A percentile compares a stretch with the other conserved stretches of the same genome.
These are phyloP conservation scores for Hipparchia semele DNA, from an alignment of 2,888 invertebrate genomes.

Conservation along the genomic window DNA sequence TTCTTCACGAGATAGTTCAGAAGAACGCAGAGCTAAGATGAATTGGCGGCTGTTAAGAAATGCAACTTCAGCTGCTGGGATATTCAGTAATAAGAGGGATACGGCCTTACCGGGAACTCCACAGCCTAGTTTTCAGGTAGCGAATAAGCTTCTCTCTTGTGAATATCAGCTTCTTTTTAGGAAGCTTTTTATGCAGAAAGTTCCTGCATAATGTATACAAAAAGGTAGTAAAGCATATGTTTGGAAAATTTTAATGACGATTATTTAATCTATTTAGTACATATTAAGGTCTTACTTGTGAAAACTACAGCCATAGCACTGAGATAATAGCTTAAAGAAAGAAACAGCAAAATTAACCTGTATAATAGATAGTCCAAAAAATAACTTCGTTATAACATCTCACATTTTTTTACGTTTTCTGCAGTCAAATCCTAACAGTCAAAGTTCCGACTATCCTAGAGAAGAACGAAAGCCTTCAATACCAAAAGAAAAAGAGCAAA, in stretches of 20 bases:
- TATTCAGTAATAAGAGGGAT: slow-evolving; percentile 55
- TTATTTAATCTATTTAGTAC: too few relatives aligned
- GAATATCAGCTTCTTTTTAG: background rate
- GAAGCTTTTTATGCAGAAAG: too few relatives aligned
- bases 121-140: slow-evolving; percentile 62
- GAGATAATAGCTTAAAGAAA: too few relatives aligned
- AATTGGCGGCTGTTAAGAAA: slow-evolving; percentile 66
- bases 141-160: slow-evolving; percentile 3
- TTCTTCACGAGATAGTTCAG: slow-evolving; percentile 59
- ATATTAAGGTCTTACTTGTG: too few relatives aligned
- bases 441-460: slow-evolving; percentile 55
- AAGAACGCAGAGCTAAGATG: slow-evolving; percentile 49
- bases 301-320: too few relatives aligned
- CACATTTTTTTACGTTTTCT: slow-evolving; percentile 15
- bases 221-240: too few relatives aligned
- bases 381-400: background rate
- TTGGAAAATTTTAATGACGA: too few relatives aligned
- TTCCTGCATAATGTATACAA: too few relatives aligned
- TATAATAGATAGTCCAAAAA: background rate
- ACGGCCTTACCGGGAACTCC: slow-evolving; percentile 63
- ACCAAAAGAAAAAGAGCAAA: slow-evolving; percentile 60
- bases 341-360: background rate
- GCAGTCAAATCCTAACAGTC: slow-evolving; percentile 61
- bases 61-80: slow-evolving; percentile 62
- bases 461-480: slow-evolving; percentile 53